phyloP scores from a whole-genome alignment of 2,888 invertebrate genomes.

The Stenurella melanura region DNA sequence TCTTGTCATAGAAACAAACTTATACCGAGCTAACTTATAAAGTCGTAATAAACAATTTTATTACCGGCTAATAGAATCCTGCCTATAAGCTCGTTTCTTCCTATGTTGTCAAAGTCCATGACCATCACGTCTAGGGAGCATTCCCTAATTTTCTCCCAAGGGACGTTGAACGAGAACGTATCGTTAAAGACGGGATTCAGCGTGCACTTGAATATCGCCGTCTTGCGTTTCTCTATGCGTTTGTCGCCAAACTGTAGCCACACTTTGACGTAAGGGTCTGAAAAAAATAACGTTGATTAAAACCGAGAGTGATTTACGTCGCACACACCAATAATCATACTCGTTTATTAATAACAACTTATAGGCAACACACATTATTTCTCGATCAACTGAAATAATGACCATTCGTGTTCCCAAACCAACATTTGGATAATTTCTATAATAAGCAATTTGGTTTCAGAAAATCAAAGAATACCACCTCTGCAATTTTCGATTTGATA shows the following conservation, averaged over 20 bases:
- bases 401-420: too few species aligned
- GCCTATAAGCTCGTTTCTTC: constrained; percentile 93
- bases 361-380: too few species aligned
- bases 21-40: neutral
- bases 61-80: constrained; percentile 93
- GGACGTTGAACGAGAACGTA: constrained; percentile 95
- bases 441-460: too few species aligned
- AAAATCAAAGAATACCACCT: too few species aligned
- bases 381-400: too few species aligned
- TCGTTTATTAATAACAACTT: too few species aligned
- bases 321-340: too few species aligned
- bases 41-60: constrained; percentile 52
- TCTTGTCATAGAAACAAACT: too few species aligned
- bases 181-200: constrained; percentile 97
- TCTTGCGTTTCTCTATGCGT: constrained; percentile 96
- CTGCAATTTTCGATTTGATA: too few species aligned
- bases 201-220: constrained; percentile 94
- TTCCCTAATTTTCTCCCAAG: constrained; percentile 97
- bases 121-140: constrained; percentile 95
- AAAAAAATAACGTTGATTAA: constrained; percentile 60
- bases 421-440: too few species aligned
- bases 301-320: neutral
- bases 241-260: constrained; percentile 97
- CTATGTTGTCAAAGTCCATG: constrained; percentile 98
- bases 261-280: constrained; percentile 99